phyloP scores from a whole-genome alignment of 2,113 vertebrate species.

The Spilogale gracilis region DNA sequence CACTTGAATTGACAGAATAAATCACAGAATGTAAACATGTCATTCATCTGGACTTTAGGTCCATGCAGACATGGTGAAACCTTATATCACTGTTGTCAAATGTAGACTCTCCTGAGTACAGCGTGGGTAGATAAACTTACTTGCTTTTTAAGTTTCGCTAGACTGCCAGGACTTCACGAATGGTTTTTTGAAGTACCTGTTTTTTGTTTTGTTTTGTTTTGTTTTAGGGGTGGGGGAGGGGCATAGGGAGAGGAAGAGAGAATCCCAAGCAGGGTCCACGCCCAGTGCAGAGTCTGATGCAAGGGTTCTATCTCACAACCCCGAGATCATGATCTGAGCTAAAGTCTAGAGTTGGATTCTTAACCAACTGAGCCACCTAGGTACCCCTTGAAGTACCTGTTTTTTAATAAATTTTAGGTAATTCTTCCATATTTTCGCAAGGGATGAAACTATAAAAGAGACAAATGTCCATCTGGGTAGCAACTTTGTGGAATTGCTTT shows the following conservation, averaged over 20 bases:
- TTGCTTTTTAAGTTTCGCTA: constrained; percentile 39
- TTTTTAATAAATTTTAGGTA: constrained; percentile 25
- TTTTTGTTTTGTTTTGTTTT: background rate
- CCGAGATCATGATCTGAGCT: background rate
- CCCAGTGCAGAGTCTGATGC: background rate
- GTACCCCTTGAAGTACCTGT: background rate
- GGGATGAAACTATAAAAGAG: constrained; percentile 36
- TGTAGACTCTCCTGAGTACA: background rate
- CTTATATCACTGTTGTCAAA: background rate
- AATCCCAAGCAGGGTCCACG: background rate
- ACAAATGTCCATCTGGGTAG: background rate
- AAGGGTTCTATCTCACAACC: background rate
- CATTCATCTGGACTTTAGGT: background rate
- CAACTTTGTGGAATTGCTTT: background rate
- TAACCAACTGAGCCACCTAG: background rate
- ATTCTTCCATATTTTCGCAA: constrained; percentile 28
- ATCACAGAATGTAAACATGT: constrained; percentile 15
- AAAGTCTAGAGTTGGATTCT: background rate
- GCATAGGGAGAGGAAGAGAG: background rate
- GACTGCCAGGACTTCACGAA: background rate
- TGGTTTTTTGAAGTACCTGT: background rate
- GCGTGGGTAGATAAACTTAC: background rate
- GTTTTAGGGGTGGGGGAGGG: background rate
- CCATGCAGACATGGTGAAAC: background rate
- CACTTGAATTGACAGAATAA: background rate